Base-by-base conservation (phyloP, 64 coral and sea anemone genomes). In the Stichodactyla helianthus region DNA sequence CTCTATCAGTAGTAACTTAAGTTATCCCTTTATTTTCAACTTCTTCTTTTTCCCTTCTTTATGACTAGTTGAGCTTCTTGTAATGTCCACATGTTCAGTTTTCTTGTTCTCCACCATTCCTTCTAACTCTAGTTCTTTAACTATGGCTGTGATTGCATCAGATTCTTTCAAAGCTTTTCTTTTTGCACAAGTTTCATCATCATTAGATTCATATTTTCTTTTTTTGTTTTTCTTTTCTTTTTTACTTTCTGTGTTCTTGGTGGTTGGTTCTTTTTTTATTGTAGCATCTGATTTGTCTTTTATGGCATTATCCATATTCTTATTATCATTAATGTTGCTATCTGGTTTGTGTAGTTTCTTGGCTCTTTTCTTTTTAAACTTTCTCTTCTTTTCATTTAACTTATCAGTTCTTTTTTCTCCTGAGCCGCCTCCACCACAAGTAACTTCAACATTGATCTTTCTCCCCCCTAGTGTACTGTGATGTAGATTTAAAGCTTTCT, bases 401-500 rank as follows among this genome's bases (percentile, higher is more conserved):
- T 79, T 93, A 55, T 88, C 93, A 28, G 26, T 61, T 76, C 97
- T 85, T 18, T 95, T 83, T 77, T 93, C 53, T 19, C 97, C 93
- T 82, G 91, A 92, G 0, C 97, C 97, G 10, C 97, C 97, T 7
- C 97, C 97, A 11, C 97, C 97, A 81, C 97, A 99, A 11, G 97
- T 99, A 19, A 99, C 77, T 57, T 99, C 97, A 11, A 99, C 97
- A 82, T 99, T 99, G 59, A 99, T 99, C 76, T 92, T 94, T 79
- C 97, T 90, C 50, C 93, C 93, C 51, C 88, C 93, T 26, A 99
- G 15, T 2, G 68, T 77, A 31, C 93, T 99, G 88, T 99, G 90
- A 82, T 99, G 97, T 27, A 95, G 86, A 71, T 99, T 92, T 61
- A 99, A 68, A 18, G 97, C 97, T 95, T 99, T 99, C 97, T 99